Base-by-base conservation (phyloP, 2,888 invertebrate species). In the Campoplex nolae region DNA sequence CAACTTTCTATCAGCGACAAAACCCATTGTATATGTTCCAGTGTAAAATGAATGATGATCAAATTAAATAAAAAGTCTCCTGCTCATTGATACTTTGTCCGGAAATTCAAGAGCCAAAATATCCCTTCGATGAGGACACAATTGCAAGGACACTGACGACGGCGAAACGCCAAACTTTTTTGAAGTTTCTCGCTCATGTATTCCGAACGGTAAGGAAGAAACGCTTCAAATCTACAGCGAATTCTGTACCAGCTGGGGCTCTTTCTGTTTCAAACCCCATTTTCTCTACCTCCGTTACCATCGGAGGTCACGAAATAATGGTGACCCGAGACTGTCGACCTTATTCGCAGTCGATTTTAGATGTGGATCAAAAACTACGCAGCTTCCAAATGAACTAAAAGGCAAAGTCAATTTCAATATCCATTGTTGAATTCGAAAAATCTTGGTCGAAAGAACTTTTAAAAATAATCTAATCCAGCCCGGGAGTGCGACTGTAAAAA, bases 141-240 rank as follows among this genome's bases (percentile, higher is more conserved):
- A 11, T n/a, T 73, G 54, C 8, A n/a, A 56, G 65, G 65, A 56
- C 54, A 65, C 76, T 35, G n/a, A 16, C n/a, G 23, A 9, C 45
- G 62, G 70, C 6, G n/a, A 56, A 32, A 73, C 13, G 23, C 45
- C 51, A 23, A 81, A 85, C 70, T 67, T 9, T 13, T 68, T 79
- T 11, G 28, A 48, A 62, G 13, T 16, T 16, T 54, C 4, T 54
- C 32, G 42, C n/a, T 23, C 4, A 1, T n/a, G 18, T n/a, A 51
- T 23, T 62, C 28, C 73, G 42, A 7, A n/a, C 23, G 76, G 76
- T 65, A 76, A 75, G 13, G 32, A 58, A 45, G 54, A 76, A 13
- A 32, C 11, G 18, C 11, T 38, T 73, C 13, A 4, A 42, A 78
- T 54, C 42, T 16, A 38, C 68, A 28, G 67, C 56, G 45, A 32